Base-by-base conservation (phyloP, 1,140 invertebrate species). In the Brachionus manjavacas region DNA sequence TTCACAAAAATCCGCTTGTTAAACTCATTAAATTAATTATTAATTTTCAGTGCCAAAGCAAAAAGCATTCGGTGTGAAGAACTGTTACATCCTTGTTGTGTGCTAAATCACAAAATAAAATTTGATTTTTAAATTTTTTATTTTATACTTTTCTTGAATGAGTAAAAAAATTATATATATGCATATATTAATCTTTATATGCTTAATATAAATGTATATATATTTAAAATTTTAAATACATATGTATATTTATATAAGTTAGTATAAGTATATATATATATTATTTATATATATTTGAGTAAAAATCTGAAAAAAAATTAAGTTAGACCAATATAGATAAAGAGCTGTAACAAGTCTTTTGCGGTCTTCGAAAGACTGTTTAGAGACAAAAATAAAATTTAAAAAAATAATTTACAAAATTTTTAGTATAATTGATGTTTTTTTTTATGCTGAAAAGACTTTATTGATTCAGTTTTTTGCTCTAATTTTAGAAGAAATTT, bases 1-100 rank as follows among this genome's bases (percentile, higher is more conserved):
- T 35, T 35, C 2, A 35, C 4, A 35, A 35, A 35, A 28, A 28
- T 28, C 28, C 3, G 28, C 28, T 28, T 28, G 3, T 28, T 28
- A 28, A 35, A 35, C 31, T 7, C 0, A 35, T 35, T 2, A 3
- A 35, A 0, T 35, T 35, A 0, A 7, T 14, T 46, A 6, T 46
- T 55, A n/a, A 6, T 16, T n/a, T 55, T 2, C n/a, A 55, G 16
- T 68, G 25, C 23, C 28, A 16, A 31, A 14, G 14, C 23, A 31
- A 31, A 68, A 31, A 68, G 9, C 20, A 25, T 66, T 66, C 12
- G 60, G 12, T 66, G 20, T 31, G 14, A 68, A 39, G 66, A 31
- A 85, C 60, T 35, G 84, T 79, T 46, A 79, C 79, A 31, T 49
- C 70, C 83, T 80, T 83, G 31, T 86, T 79, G 12, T 25, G 12